These are phyloP conservation scores for Pangasianodon gigas DNA, from an alignment of 2,113 vertebrate species.

Conservation along the genomic window DNA sequence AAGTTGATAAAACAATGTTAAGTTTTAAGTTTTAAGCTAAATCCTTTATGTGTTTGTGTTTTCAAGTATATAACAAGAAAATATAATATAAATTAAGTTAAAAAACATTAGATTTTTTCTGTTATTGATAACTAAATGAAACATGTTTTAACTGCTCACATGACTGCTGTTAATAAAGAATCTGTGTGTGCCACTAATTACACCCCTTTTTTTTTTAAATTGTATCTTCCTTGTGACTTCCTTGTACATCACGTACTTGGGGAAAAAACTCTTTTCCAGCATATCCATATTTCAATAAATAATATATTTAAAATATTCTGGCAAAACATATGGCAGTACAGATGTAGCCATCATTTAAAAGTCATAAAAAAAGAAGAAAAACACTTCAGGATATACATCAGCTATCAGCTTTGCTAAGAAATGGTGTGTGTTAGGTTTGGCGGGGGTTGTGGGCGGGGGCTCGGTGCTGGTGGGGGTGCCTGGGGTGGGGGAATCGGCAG, in stretches of 20 bases:
- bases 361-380: neutral
- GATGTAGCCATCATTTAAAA: neutral
- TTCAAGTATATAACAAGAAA: too few relatives aligned
- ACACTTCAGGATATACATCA: neutral
- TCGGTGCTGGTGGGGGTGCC: neutral
- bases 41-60: too few relatives aligned
- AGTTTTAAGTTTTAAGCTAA: too few relatives aligned
- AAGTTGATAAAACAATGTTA: too few relatives aligned
- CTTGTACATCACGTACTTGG: neutral
- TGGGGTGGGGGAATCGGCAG: neutral
- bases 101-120: too few relatives aligned
- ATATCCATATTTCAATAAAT: neutral
- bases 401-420: neutral
- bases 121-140: neutral
- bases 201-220: neutral
- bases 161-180: neutral
- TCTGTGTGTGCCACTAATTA: too few relatives aligned
- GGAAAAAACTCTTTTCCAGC: neutral
- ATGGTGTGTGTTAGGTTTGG: neutral
- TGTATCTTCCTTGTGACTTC: neutral
- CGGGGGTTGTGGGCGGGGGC: neutral
- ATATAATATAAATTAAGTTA: too few relatives aligned
- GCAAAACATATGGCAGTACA: neutral
- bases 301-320: neutral
- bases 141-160: neutral